phyloP scores from a whole-genome alignment of 2,888 invertebrate genomes.

The Tipula lateralis region DNA sequence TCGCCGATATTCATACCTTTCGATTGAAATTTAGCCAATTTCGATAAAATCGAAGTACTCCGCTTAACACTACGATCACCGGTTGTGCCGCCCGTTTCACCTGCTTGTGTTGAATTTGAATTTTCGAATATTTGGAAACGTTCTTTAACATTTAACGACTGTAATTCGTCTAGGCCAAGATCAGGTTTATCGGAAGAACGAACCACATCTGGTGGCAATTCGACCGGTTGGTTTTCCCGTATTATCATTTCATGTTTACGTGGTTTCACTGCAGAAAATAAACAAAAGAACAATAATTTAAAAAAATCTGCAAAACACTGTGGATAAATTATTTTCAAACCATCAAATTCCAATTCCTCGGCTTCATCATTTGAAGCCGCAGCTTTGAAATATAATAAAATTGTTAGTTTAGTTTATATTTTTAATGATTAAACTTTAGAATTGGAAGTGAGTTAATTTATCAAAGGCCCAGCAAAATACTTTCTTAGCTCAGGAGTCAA shows the following conservation, averaged over 20 bases:
- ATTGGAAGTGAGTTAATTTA: too few species aligned
- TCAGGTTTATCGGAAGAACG: slow-evolving; percentile 86
- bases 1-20: slow-evolving; percentile 79
- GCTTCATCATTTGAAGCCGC: slow-evolving; percentile 11
- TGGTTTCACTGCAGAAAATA: slow-evolving; percentile 53
- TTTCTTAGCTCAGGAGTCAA: too few species aligned
- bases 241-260: slow-evolving; percentile 84
- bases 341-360: background rate
- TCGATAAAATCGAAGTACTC: slow-evolving; percentile 71
- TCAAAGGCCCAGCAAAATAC: too few species aligned
- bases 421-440: too few species aligned
- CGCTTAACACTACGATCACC: slow-evolving; percentile 52
- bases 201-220: slow-evolving; percentile 86
- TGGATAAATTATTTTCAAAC: background rate
- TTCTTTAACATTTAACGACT: slow-evolving; percentile 75
- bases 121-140: slow-evolving; percentile 78
- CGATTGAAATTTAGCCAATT: slow-evolving; percentile 71
- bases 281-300: slow-evolving; percentile 27
- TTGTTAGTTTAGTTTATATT: background rate
- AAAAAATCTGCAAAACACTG: slow-evolving; percentile 14
- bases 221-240: slow-evolving; percentile 84
- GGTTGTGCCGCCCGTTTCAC: slow-evolving; percentile 48
- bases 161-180: slow-evolving; percentile 75
- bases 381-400: background rate
- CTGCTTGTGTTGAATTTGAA: slow-evolving; percentile 26